Percentiles rank a stretch among this genome's conserved stretches.
Conservation (phyloP, 2,888 invertebrate genomes). For the Drosophila prostipennis region DNA sequence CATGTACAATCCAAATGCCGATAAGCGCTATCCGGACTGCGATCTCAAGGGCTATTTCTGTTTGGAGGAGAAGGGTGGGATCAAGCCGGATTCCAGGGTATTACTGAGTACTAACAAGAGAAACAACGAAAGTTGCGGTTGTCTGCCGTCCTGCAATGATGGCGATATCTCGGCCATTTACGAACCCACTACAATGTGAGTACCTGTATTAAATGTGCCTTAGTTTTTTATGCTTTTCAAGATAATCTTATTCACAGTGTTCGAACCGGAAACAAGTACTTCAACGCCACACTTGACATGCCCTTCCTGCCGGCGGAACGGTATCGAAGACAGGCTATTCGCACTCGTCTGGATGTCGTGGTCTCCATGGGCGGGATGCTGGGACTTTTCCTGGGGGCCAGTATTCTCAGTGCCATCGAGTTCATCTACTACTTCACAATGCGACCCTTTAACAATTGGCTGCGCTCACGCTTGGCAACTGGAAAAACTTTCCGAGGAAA, state of each 20-base stretch:
- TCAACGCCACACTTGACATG: constrained; percentile 65
- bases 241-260: constrained; percentile 17
- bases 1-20: constrained; percentile 86
- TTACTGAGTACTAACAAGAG: constrained; percentile 73
- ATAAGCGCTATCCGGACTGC: constrained; percentile 83
- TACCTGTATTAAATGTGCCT: too few relatives aligned
- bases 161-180: constrained; percentile 86
- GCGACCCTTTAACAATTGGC: constrained; percentile 66
- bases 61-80: constrained; percentile 82
- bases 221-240: too few relatives aligned
- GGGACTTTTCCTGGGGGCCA: constrained; percentile 87
- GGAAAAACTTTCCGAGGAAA: background rate
- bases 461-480: constrained; percentile 7
- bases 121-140: constrained; percentile 85
- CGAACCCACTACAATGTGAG: constrained; percentile 2
- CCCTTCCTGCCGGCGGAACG: constrained; percentile 82
- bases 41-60: constrained; percentile 87
- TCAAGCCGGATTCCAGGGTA: constrained; percentile 84
- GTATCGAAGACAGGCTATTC: constrained; percentile 85
- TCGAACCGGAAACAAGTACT: constrained; percentile 45
- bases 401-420: constrained; percentile 86
- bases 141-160: constrained; percentile 89
- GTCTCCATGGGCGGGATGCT: constrained; percentile 87
- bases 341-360: constrained; percentile 83
- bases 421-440: constrained; percentile 86